phyloP scores from a whole-genome alignment of 1,140 invertebrate genomes.

The Saccostrea cuccullata region DNA sequence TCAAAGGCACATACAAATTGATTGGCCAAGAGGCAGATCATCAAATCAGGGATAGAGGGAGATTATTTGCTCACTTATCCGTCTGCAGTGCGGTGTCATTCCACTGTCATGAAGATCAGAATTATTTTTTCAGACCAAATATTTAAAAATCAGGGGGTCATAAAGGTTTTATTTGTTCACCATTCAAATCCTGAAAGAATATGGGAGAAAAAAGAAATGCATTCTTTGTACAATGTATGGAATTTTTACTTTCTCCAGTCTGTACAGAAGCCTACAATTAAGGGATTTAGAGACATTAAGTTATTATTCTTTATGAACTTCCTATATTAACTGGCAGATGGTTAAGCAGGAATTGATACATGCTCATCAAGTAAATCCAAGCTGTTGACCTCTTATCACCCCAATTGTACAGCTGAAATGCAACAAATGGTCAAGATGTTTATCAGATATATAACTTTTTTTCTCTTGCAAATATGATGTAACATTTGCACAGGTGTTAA shows the following conservation, averaged over 20 bases:
- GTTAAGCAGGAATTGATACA: neutral
- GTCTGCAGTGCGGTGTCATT: neutral
- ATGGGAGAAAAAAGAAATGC: neutral
- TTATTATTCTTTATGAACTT: neutral
- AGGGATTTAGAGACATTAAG: constrained; percentile 4
- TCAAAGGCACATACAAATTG: neutral
- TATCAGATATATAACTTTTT: constrained; percentile 29
- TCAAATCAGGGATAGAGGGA: constrained; percentile 21
- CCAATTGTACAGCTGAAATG: neutral
- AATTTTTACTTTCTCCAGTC: constrained; percentile 3
- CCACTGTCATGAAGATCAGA: neutral
- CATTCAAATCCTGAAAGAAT: neutral
- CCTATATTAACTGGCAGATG: constrained; percentile 9
- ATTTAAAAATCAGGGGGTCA: neutral
- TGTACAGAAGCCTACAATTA: constrained; percentile 14
- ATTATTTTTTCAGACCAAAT: neutral
- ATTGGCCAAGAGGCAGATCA: constrained; percentile 7
- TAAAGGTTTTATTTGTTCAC: constrained; percentile 19
- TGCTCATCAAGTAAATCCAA: constrained; percentile 27
- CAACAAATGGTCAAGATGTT: constrained; percentile 7
- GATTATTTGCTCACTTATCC: constrained; percentile 25
- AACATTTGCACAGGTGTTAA: constrained; percentile 26
- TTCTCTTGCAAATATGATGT: constrained; percentile 15
- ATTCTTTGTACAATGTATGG: too few relatives aligned
- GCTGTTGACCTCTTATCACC: constrained; percentile 1